Evolutionary conservation across 2,113 vertebrate species (phyloP), one percentile per base, ranked within the genome.

Genomic region (Verasper variegatus): DNA sequence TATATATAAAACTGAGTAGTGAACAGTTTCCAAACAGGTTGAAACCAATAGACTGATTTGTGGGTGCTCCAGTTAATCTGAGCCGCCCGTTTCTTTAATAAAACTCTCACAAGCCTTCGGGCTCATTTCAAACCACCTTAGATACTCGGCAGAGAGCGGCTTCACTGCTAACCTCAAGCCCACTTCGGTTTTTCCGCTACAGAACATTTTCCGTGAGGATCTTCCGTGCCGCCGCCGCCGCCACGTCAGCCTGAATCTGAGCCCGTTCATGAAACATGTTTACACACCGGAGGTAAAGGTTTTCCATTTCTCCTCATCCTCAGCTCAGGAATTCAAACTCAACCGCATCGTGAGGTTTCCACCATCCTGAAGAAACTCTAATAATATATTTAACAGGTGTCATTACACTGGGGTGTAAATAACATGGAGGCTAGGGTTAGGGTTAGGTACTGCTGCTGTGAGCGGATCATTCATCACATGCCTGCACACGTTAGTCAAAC

Each of bases 151-250:
- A 57, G 27, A 71, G 24, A 5, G 52, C 31, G 47, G 45, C 42
- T 60, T 73, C 47, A 23, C 27, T 27, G 21, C 8, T 14, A 17
- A 61, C 76, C 80, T 80, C 55, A 10, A 20, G 40, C 27, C 61
- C 14, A 77, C 76, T 54, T 78, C 49, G 54, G n/a, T n/a, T 61
- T 63, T 55, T 77, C 68, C 62, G 72, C 76, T 40, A 1, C 45
- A 55, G 21, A 72, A 65, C 68, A 1, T 10, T 23, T 37, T n/a
- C 3, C 2, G 3, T 23, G 58, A 26, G 8, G 15, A 35, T 23
- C 31, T 14, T 7, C 45, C 12, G 15, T 6, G 42, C 42, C 23
- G 23, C 23, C 23, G 23, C 23, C 23, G n/a, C n/a, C n/a, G n/a
- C n/a, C n/a, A 20, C 42, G 52, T 21, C 27, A 11, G 12, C 17